Base-by-base conservation (phyloP, 2,113 vertebrate genomes). In the Mungos mungo region DNA sequence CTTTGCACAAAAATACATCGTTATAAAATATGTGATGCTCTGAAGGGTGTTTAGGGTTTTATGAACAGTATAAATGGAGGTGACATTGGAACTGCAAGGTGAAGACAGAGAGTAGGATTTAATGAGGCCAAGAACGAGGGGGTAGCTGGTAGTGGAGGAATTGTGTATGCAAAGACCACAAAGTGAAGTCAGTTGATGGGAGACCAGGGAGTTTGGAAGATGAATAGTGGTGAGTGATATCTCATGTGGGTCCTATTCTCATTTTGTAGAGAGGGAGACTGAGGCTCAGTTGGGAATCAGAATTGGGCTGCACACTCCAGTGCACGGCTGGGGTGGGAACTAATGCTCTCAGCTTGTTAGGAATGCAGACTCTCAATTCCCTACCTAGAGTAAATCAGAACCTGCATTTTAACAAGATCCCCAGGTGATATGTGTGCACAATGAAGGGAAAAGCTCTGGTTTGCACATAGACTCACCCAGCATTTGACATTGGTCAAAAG, bases 401-500 rank as follows among this genome's bases (percentile, higher is more conserved):
- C 77, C 15, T 89, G n/a, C 74, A 25, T 80, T 97, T 89, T 90
- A 76, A 93, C 63, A 86, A 94, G 85, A 91, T 45, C 72, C 45
- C n/a, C 12, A 79, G 45, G 27, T 85, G 94, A 45, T 77, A 4
- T 45, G 4, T 86, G 33, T 83, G 12, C 3, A 65, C 41, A 50
- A 18, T 47, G 74, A 47, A 31, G 27, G 74, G 0, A 47, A 72
- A 94, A 69, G 35, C 29, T 80, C 47, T 90, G 13, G 23, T 84
- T 96, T 97, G 31, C 71, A 31, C 9, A 71, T 50, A 35, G 57
- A 54, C 33, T 79, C 33, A 88, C 29, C 35, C 16, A 50, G 33
- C 3, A 2, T 57, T 90, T 33, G 33, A 35, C 3, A 2, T 57
- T 90, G 35, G 33, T 88, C 50, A 77, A 76, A 95, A 81, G 31